Conservation (phyloP, 1,140 invertebrate species). For the Cydia fagiglandana region DNA sequence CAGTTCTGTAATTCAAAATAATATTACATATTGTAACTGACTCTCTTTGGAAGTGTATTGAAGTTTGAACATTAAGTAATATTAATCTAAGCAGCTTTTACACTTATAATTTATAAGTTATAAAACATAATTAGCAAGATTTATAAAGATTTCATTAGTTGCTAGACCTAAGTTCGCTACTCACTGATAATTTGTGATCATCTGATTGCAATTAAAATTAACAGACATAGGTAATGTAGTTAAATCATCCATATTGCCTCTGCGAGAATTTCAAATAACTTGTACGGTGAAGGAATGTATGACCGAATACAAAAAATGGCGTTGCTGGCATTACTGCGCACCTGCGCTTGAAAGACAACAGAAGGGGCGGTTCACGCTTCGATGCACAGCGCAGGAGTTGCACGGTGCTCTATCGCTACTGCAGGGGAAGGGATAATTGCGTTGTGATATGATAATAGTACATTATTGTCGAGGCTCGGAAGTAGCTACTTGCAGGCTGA, state of each 20-base stretch:
- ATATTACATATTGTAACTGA: background rate
- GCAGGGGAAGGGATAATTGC: background rate
- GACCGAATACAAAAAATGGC: background rate
- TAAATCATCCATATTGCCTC: no score
- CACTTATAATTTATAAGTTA: background rate
- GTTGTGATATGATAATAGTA: background rate
- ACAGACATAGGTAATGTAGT: no score
- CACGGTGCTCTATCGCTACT: slow-evolving; percentile 8
- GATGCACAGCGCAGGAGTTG: background rate
- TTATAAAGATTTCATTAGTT: no score
- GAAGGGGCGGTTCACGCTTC: background rate
- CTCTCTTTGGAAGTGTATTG: background rate
- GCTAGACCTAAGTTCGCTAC: no score
- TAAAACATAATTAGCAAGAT: no score
- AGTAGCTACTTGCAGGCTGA: no score
- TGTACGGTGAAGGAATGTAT: background rate
- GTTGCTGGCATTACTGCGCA: background rate
- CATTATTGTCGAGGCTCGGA: no score
- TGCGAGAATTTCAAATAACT: background rate
- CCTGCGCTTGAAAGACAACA: background rate
- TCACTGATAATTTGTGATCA: no score
- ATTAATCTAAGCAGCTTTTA: background rate
- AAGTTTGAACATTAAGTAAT: background rate
- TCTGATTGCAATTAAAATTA: no score
- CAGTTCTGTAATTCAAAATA: background rate